Conservation (phyloP, 1,140 invertebrate genomes). For the Zelostemma sp. region DNA sequence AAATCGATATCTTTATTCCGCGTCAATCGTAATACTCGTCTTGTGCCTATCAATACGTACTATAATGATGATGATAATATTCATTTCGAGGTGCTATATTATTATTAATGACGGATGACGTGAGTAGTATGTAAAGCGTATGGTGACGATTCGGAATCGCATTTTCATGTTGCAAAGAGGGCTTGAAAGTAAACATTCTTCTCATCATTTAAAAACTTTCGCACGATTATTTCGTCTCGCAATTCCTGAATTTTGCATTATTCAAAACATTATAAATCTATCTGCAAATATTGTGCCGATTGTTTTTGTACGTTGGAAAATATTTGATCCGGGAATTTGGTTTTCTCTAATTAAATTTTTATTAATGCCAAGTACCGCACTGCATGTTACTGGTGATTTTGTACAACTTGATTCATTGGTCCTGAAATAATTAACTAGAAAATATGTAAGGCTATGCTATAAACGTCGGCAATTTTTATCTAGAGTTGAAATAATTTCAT, state of each 20-base stretch:
- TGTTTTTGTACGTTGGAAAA: no score
- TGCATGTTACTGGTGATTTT: slow-evolving; percentile 53
- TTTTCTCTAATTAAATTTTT: slow-evolving; percentile 18
- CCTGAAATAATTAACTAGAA: slow-evolving; percentile 53
- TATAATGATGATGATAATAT: slow-evolving; percentile 46
- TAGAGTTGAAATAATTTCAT: no score
- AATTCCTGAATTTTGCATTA: no score
- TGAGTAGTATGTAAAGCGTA: slow-evolving; percentile 43
- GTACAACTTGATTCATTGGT: slow-evolving; percentile 44
- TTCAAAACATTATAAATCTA: no score
- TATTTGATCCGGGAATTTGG: no score
- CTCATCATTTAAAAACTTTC: no score
- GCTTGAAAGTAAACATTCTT: not conserved
- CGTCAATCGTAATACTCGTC: slow-evolving; percentile 33
- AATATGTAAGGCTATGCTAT: no score
- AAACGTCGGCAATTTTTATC: no score
- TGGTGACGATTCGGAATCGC: slow-evolving; percentile 25
- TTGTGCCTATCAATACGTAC: slow-evolving; percentile 45
- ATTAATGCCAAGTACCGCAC: slow-evolving; percentile 52
- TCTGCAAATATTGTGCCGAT: no score
- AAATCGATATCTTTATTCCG: slow-evolving; percentile 20
- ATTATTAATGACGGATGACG: slow-evolving; percentile 45
- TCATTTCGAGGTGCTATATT: slow-evolving; percentile 33
- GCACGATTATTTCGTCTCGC: no score
- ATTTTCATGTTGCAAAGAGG: slow-evolving; percentile 16